Conservation (phyloP, 2,797 vertebrate genomes). For the Hydrophis major region DNA sequence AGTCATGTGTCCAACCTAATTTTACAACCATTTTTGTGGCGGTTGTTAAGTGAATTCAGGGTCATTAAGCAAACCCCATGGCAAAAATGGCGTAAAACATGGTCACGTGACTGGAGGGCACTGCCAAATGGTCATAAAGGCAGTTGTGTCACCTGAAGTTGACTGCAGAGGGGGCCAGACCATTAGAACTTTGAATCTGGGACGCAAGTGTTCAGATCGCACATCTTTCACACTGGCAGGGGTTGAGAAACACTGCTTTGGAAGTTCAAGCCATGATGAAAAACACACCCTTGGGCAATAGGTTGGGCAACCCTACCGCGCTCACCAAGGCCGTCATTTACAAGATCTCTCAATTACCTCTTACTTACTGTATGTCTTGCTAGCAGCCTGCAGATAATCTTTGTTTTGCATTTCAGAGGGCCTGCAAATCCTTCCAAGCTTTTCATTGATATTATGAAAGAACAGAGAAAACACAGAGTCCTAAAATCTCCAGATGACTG, state of each 20-base stretch:
- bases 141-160: not conserved
- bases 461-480: not conserved
- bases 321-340: not conserved
- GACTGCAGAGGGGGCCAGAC: not conserved
- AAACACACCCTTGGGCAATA: not conserved
- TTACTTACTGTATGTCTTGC: not conserved
- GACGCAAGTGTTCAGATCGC: not conserved
- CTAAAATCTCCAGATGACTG: not conserved
- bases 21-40: not conserved
- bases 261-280: not conserved
- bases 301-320: not conserved
- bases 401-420: not conserved
- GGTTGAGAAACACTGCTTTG: not conserved
- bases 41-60: not conserved
- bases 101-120: not conserved
- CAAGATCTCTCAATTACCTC: not conserved
- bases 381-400: not conserved
- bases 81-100: not conserved
- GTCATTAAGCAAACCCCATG: not conserved
- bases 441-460: not conserved
- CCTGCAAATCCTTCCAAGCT: not conserved
- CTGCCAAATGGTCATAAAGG: not conserved
- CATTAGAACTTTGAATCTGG: not conserved
- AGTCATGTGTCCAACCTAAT: not conserved
- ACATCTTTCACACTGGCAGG: not conserved